phyloP scores from a whole-genome alignment of 2,888 invertebrate species.

The Odontomyia ornata region DNA sequence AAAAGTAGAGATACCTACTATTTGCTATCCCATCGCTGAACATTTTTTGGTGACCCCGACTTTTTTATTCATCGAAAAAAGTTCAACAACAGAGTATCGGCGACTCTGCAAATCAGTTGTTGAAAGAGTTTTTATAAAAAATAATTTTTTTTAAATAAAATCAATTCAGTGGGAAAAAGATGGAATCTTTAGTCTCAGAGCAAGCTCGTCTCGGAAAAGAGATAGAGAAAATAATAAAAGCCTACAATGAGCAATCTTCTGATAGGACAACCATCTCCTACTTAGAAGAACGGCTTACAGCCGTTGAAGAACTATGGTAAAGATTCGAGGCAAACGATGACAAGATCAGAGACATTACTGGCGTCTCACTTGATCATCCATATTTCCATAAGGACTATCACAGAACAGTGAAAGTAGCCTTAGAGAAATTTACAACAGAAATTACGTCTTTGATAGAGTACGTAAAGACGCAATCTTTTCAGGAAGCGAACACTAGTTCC shows the following conservation, averaged over 20 bases:
- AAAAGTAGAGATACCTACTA: too few relatives aligned
- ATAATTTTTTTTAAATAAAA: too few relatives aligned
- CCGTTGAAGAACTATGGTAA: background rate
- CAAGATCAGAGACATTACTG: background rate
- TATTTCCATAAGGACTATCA: background rate
- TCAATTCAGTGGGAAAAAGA: background rate
- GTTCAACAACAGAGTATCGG: too few relatives aligned
- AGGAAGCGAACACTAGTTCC: background rate
- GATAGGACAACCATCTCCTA: background rate
- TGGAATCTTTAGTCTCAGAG: background rate
- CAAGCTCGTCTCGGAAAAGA: background rate
- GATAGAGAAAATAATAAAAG: slow-evolving; percentile 8
- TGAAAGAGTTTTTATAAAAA: too few relatives aligned
- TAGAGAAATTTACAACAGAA: background rate
- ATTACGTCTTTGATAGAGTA: background rate
- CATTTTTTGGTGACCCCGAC: too few relatives aligned
- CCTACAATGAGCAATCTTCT: background rate
- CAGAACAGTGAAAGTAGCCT: background rate
- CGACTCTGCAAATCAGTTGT: too few relatives aligned
- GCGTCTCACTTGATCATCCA: background rate
- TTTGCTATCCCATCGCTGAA: too few relatives aligned
- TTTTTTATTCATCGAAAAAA: too few relatives aligned
- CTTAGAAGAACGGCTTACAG: background rate
- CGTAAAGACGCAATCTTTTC: background rate
- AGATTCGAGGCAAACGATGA: background rate